Evolutionary conservation across 2,113 vertebrate species (phyloP).

Genomic region (Tychaedon coryphoeus): DNA sequence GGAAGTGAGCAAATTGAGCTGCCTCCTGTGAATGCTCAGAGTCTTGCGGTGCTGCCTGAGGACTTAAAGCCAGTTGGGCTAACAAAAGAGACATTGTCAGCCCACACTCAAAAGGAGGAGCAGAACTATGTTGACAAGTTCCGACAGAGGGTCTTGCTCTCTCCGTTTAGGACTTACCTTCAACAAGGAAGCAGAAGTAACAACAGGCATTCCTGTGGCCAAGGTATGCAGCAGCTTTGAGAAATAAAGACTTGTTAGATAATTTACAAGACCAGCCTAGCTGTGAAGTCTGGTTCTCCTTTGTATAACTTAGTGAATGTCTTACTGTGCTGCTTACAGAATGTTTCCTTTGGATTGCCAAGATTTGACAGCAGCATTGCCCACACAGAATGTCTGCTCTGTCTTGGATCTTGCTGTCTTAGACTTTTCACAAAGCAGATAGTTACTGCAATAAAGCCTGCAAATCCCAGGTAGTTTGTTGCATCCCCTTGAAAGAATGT

Average conservation of each 20-base stretch:
- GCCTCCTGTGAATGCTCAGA: conserved; percentile 30
- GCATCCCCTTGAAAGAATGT: neutral
- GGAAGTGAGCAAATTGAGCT: conserved; percentile 76
- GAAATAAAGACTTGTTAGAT: neutral
- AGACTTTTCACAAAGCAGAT: neutral
- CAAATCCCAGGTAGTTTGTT: neutral
- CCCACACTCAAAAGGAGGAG: conserved; percentile 89
- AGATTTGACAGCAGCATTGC: neutral
- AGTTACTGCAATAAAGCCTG: neutral
- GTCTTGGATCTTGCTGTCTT: neutral
- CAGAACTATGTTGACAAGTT: conserved; percentile 86
- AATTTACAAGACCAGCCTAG: neutral
- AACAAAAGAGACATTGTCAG: conserved; percentile 83
- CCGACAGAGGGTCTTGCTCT: conserved; percentile 79
- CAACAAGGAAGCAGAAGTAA: conserved; percentile 76
- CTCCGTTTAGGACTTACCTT: conserved; percentile 82
- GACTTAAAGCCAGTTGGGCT: conserved; percentile 77
- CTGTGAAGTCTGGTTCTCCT: neutral
- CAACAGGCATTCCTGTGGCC: conserved; percentile 68
- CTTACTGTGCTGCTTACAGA: neutral
- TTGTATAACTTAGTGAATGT: neutral
- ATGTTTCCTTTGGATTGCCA: neutral
- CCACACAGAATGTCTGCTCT: neutral
- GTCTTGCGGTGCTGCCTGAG: conserved; percentile 39
- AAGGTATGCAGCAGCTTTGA: conserved; percentile 66